A percentile compares a stretch with the other conserved stretches of the same genome.
Conservation (phyloP, 2,113 vertebrate genomes). For the Ursus arctos region DNA sequence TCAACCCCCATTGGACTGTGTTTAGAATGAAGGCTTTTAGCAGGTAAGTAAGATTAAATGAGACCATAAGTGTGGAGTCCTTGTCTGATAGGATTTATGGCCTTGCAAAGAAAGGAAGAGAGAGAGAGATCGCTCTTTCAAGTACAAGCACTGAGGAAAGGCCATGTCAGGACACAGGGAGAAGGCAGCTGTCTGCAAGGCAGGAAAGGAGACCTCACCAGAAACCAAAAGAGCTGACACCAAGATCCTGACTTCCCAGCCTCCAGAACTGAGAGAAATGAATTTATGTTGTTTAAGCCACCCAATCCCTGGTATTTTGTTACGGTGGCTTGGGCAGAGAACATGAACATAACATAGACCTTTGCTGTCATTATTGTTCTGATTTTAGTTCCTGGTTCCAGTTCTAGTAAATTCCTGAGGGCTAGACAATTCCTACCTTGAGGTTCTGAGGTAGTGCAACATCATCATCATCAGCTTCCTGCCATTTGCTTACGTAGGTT, state of each 20-base stretch:
- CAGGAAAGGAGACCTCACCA: background rate
- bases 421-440: background rate
- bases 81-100: background rate
- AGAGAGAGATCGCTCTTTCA: background rate
- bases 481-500: background rate
- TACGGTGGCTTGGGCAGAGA: background rate
- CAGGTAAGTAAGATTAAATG: slow-evolving; percentile 2
- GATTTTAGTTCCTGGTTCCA: slow-evolving; percentile 34
- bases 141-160: background rate
- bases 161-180: background rate
- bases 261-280: background rate
- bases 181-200: background rate
- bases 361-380: background rate
- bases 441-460: background rate
- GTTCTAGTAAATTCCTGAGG: background rate
- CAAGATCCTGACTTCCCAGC: background rate
- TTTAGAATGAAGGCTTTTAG: background rate
- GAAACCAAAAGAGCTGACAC: background rate
- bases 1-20: background rate
- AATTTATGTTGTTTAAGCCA: background rate
- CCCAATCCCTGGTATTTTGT: background rate
- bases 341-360: background rate
- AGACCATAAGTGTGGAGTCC: background rate
- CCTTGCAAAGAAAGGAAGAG: background rate
- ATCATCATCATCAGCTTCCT: background rate